Evolutionary conservation across 2,888 invertebrate genomes (phyloP).

Genomic region (Leptinotarsa rubiginosa): DNA sequence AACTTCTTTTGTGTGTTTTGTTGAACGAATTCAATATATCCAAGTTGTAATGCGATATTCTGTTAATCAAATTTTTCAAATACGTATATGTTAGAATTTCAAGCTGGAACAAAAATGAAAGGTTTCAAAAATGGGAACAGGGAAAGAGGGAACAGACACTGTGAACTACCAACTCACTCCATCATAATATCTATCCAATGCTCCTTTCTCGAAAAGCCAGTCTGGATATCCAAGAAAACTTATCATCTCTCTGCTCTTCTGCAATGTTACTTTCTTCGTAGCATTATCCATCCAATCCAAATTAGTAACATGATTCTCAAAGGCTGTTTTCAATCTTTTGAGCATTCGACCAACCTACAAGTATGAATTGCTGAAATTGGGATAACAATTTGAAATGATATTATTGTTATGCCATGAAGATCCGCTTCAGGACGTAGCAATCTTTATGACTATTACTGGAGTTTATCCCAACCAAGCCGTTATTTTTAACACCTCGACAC

Average conservation of each 20-base stretch:
- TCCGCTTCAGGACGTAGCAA: too few species aligned
- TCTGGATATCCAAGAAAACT: conserved; percentile 82
- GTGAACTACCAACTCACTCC: conserved; percentile 66
- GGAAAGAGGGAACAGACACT: neutral
- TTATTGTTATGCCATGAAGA: too few species aligned
- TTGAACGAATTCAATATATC: conserved; percentile 71
- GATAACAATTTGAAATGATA: too few species aligned
- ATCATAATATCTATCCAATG: conserved; percentile 76
- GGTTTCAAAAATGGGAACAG: too few species aligned
- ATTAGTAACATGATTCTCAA: conserved; percentile 74
- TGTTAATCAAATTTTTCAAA: conserved; percentile 77
- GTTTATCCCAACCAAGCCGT: too few species aligned
- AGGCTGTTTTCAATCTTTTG: conserved; percentile 76
- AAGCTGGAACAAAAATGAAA: conserved; percentile 58
- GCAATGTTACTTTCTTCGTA: conserved; percentile 79
- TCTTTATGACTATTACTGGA: too few species aligned
- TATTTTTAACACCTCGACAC: too few species aligned
- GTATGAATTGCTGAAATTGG: too few species aligned
- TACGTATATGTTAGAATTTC: conserved; percentile 71
- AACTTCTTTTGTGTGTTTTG: conserved; percentile 71
- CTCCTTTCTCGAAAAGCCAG: conserved; percentile 77
- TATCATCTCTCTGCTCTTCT: conserved; percentile 80
- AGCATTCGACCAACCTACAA: conserved; percentile 78
- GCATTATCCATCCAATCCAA: conserved; percentile 82
- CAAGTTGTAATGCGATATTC: conserved; percentile 70